A percentile compares a stretch with the other conserved stretches of the same genome.
These are phyloP conservation scores for Mormyrus iriodes DNA, from an alignment of 2,113 vertebrate genomes.

Conservation along the genomic window DNA sequence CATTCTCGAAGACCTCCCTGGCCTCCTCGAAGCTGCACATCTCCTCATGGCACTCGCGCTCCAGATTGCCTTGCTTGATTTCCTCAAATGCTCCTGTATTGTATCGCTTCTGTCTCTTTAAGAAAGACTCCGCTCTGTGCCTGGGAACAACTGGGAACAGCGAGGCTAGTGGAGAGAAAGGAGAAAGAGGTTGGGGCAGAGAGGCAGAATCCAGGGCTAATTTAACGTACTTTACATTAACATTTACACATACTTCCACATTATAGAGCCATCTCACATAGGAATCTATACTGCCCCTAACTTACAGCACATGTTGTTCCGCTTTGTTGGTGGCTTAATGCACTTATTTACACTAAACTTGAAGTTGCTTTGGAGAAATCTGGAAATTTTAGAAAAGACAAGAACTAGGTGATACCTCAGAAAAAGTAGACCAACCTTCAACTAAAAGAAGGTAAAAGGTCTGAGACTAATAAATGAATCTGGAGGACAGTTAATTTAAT, in stretches of 20 bases:
- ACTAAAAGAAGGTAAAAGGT: neutral
- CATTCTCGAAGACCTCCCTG: constrained; percentile 73
- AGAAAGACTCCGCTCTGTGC: constrained; percentile 57
- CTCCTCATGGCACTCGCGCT: constrained; percentile 77
- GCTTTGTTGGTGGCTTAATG: neutral
- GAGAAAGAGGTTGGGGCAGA: neutral
- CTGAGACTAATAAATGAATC: neutral
- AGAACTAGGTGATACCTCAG: neutral
- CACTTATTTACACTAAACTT: neutral
- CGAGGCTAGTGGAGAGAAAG: constrained; percentile 27
- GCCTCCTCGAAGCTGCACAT: constrained; percentile 74
- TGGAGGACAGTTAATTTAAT: neutral
- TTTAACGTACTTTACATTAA: neutral
- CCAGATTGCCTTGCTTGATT: constrained; percentile 62
- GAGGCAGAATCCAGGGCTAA: neutral
- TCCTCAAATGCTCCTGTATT: constrained; percentile 73
- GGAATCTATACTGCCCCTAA: neutral
- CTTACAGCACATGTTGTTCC: neutral
- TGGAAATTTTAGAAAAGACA: neutral
- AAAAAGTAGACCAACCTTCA: neutral
- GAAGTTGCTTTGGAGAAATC: neutral
- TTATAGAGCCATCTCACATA: neutral
- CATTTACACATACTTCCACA: neutral
- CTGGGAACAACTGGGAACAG: constrained; percentile 64
- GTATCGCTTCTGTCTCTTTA: constrained; percentile 67